phyloP scores from a whole-genome alignment of 2,113 vertebrate genomes.

The Tympanuchus pallidicinctus region DNA sequence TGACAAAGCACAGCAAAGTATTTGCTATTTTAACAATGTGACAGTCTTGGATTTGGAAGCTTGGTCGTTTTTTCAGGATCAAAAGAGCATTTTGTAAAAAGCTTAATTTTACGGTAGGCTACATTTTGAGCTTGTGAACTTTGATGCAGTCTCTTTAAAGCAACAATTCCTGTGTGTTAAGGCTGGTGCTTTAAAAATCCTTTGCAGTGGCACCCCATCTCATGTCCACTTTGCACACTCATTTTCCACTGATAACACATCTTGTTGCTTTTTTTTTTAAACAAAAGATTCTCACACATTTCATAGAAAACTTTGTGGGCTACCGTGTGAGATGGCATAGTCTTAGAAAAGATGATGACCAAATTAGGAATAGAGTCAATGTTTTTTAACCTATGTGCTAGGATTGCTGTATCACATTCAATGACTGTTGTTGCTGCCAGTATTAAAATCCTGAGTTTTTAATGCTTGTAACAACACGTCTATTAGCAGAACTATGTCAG shows the following conservation, averaged over 20 bases:
- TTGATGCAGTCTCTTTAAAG: not conserved
- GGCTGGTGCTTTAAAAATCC: not conserved
- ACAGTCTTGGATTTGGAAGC: not conserved
- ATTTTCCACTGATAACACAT: not conserved
- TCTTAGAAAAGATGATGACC: not conserved
- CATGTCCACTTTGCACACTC: not conserved
- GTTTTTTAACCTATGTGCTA: not conserved
- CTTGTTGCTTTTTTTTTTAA: not conserved
- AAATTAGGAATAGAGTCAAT: not conserved
- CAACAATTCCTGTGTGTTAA: not conserved
- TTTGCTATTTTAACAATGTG: not conserved
- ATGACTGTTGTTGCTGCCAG: not conserved
- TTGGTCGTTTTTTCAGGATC: not conserved
- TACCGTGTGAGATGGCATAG: not conserved
- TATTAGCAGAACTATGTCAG: not conserved
- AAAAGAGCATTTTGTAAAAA: not conserved
- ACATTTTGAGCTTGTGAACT: not conserved
- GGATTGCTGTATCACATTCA: not conserved
- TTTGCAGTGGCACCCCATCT: not conserved
- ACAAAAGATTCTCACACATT: not conserved
- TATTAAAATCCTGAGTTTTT: not conserved
- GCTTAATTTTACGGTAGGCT: slow-evolving; percentile 13
- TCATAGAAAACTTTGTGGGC: not conserved
- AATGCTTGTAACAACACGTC: not conserved
- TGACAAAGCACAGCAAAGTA: not conserved